Evolutionary conservation across 2,888 invertebrate genomes (phyloP).

Genomic region (Brachylomia viminalis): DNA sequence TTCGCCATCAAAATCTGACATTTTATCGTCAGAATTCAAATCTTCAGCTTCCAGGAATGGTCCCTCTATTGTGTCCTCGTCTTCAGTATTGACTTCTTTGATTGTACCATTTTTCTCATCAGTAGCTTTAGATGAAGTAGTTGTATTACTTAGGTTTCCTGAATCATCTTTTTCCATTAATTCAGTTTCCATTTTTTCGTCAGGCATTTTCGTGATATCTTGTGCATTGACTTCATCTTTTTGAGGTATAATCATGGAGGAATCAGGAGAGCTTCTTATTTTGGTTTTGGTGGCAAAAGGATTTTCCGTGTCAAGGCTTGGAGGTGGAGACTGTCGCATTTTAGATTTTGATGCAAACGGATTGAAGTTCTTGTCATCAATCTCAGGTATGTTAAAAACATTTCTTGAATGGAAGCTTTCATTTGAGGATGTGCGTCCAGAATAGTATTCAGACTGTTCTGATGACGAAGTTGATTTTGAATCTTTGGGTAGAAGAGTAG

Average conservation of each 20-base stretch:
- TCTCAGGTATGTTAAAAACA: slow-evolving; percentile 85
- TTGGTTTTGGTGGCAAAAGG: slow-evolving; percentile 67
- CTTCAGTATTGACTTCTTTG: slow-evolving; percentile 83
- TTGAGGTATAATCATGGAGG: slow-evolving; percentile 44
- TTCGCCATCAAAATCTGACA: slow-evolving; percentile 70
- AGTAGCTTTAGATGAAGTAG: slow-evolving; percentile 75
- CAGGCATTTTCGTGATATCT: slow-evolving; percentile 38
- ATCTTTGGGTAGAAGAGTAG: slow-evolving; percentile 48
- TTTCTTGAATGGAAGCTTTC: slow-evolving; percentile 75
- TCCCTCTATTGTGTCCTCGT: slow-evolving; percentile 87
- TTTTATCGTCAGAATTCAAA: slow-evolving; percentile 71
- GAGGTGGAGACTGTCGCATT: slow-evolving; percentile 76
- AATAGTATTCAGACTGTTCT: slow-evolving; percentile 77
- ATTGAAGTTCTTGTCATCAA: slow-evolving; percentile 81
- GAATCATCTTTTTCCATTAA: slow-evolving; percentile 71
- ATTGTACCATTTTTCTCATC: slow-evolving; percentile 78
- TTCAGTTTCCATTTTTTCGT: slow-evolving; percentile 69
- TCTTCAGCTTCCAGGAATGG: slow-evolving; percentile 85
- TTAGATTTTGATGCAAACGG: slow-evolving; percentile 82
- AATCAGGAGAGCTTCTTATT: slow-evolving; percentile 61
- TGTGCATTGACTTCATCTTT: slow-evolving; percentile 32
- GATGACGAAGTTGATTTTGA: slow-evolving; percentile 74
- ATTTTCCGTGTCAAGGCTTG: slow-evolving; percentile 61
- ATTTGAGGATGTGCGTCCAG: slow-evolving; percentile 74
- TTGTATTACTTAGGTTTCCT: slow-evolving; percentile 70